These are phyloP conservation scores for Ennomos quercinarius DNA, from an alignment of 2,888 invertebrate species.

Conservation along the genomic window DNA sequence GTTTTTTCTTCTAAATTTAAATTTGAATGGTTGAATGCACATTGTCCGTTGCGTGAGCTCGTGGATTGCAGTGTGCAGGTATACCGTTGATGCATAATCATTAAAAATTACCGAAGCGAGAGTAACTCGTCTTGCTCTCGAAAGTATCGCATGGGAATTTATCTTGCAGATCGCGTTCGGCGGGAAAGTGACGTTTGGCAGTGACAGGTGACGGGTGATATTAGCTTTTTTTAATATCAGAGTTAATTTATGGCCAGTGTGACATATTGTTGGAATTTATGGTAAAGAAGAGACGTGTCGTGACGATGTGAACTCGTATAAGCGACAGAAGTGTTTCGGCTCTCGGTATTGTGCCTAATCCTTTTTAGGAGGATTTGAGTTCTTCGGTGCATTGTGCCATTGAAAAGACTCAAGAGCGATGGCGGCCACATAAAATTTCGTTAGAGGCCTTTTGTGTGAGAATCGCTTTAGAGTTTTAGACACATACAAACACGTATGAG, in stretches of 20 bases:
- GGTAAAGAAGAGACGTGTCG: constrained; percentile 64
- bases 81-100: constrained; percentile 78
- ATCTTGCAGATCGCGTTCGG: constrained; percentile 61
- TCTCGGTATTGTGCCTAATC: constrained; percentile 62
- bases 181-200: constrained; percentile 67
- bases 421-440: constrained; percentile 51
- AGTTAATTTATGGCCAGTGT: constrained; percentile 20
- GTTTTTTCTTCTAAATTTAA: constrained; percentile 69
- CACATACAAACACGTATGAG: constrained; percentile 38
- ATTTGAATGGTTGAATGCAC: constrained; percentile 79
- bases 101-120: constrained; percentile 77
- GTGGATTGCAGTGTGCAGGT: constrained; percentile 79
- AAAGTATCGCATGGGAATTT: constrained; percentile 69
- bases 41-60: constrained; percentile 84
- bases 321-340: constrained; percentile 60
- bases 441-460: constrained; percentile 49
- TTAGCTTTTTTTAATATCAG: constrained; percentile 5
- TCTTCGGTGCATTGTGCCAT: constrained; percentile 52
- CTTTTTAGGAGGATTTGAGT: constrained; percentile 52
- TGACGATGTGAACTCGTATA: constrained; percentile 68
- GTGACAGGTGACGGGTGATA: constrained; percentile 60
- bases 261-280: constrained; percentile 37
- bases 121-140: constrained; percentile 56
- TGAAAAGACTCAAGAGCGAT: constrained; percentile 52
- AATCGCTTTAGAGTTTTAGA: constrained; percentile 44